Conservation (phyloP, 2,888 invertebrate species). For the Pyrrhosoma nymphula region DNA sequence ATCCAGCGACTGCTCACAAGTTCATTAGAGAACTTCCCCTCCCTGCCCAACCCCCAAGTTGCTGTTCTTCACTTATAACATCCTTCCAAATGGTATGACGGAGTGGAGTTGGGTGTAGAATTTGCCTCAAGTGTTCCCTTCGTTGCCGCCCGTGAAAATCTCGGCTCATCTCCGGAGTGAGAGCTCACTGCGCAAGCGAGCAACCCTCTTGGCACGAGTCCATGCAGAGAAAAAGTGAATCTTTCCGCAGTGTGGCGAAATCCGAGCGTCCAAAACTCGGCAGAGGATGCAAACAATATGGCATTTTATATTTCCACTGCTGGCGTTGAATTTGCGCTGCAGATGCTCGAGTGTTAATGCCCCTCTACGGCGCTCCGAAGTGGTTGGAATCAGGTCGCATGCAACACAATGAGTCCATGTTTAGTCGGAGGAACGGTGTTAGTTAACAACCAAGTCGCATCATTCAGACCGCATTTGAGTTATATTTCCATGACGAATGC, state of each 20-base stretch:
- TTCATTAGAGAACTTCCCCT: not conserved
- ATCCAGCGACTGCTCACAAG: not conserved
- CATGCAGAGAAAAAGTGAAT: not conserved
- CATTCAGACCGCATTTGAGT: too few relatives aligned
- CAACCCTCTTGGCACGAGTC: not conserved
- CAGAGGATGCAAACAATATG: not conserved
- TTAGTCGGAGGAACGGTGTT: not conserved
- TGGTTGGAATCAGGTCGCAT: not conserved
- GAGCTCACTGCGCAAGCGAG: not conserved
- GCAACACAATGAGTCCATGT: too few relatives aligned
- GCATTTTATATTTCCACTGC: not conserved
- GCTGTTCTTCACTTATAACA: not conserved
- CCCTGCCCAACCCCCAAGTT: not conserved
- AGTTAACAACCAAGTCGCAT: not conserved
- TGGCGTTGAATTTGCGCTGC: not conserved
- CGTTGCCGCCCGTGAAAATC: not conserved
- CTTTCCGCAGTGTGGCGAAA: not conserved
- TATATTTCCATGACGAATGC: too few relatives aligned
- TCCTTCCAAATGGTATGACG: not conserved
- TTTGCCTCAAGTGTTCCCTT: not conserved
- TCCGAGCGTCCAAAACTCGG: not conserved
- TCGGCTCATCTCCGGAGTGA: not conserved
- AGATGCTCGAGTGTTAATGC: not conserved
- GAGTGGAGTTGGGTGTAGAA: not conserved
- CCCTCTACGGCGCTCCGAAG: not conserved